A percentile compares a stretch with the other conserved stretches of the same genome.
These are phyloP conservation scores for Allacma fusca DNA, from an alignment of 2,888 invertebrate species.

Conservation along the genomic window DNA sequence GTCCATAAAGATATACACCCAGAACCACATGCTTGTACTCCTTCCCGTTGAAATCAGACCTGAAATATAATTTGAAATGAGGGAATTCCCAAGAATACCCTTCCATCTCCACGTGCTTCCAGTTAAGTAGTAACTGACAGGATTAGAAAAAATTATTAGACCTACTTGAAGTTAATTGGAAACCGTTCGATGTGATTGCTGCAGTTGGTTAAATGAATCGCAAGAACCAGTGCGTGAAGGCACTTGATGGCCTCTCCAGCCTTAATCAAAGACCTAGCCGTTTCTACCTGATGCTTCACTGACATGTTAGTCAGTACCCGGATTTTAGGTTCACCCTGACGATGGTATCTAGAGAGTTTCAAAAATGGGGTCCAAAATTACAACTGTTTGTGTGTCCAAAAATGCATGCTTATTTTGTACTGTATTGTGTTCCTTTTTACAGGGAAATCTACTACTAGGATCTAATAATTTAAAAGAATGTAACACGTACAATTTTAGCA, in stretches of 20 bases:
- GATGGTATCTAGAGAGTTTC: conserved; percentile 58
- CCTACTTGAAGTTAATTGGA: conserved; percentile 60
- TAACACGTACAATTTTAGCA: too few species aligned
- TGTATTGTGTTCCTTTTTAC: too few species aligned
- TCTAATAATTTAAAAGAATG: too few species aligned
- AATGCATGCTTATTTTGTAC: too few species aligned
- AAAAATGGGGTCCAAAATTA: too few species aligned
- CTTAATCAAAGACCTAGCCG: conserved; percentile 53
- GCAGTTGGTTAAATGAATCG: conserved; percentile 58
- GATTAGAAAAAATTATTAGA: not conserved
- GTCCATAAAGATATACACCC: conserved; percentile 58
- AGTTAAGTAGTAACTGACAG: too few species aligned
- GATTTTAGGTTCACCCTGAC: conserved; percentile 57
- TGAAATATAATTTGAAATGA: conserved; percentile 21
- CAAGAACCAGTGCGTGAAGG: conserved; percentile 59
- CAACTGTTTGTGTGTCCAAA: not conserved
- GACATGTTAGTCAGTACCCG: conserved; percentile 56
- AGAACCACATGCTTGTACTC: conserved; percentile 60
- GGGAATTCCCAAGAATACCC: not conserved
- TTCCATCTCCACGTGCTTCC: not conserved
- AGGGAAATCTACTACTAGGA: too few species aligned
- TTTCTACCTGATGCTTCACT: conserved; percentile 57
- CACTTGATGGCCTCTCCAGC: conserved; percentile 57
- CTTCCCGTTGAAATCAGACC: conserved; percentile 55
- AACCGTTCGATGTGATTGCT: conserved; percentile 56